Base-by-base conservation (phyloP, 2,113 vertebrate species). In the Antidorcas marsupialis region DNA sequence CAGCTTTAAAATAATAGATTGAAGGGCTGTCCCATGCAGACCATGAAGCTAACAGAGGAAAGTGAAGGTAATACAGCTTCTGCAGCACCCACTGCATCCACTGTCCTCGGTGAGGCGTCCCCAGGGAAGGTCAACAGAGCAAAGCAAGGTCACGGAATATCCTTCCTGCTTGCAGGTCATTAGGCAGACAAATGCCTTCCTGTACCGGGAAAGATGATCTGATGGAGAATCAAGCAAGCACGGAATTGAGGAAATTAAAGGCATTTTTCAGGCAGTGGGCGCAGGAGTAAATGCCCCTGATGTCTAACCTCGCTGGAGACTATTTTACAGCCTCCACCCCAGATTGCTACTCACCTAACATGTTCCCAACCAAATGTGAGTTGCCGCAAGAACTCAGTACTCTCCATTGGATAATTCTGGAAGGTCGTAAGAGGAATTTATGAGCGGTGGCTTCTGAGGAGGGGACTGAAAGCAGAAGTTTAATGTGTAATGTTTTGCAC, bases 131-230 rank as follows among this genome's bases (percentile, higher is more conserved):
- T 96, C 92, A 89, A 16, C 16, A 85, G 89, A 96, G 90, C 87
- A 91, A 97, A 96, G 81, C n/a, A 53, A 96, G 89, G 76, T 91
- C 52, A 91, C 21, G 2, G 43, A 91, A 64, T 81, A 33, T 50
- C 87, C 92, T 96, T 96, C 85, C 93, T 94, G 95, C n/a, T 33
- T 78, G 43, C 91, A 93, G 57, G 86, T 91, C 95, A 45, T 91
- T 91, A 95, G 93, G 82, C 67, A 91, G 86, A 96, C 89, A 91
- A 94, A 94, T 92, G 95, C 71, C 95, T 97, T 97, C 95, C 95
- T 96, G 96, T 57, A 28, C 36, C 0, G 8, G 52, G 79, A 95
- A 97, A 97, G 91, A 57, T 64, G 55, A 89, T 89, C 86, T 39
- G 87, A 91, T 81, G 47, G 47, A 78, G 79, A 96, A 36, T 59